Evolutionary conservation across 2,797 vertebrate genomes (phyloP).

Genomic region (Diplodus sargus): DNA sequence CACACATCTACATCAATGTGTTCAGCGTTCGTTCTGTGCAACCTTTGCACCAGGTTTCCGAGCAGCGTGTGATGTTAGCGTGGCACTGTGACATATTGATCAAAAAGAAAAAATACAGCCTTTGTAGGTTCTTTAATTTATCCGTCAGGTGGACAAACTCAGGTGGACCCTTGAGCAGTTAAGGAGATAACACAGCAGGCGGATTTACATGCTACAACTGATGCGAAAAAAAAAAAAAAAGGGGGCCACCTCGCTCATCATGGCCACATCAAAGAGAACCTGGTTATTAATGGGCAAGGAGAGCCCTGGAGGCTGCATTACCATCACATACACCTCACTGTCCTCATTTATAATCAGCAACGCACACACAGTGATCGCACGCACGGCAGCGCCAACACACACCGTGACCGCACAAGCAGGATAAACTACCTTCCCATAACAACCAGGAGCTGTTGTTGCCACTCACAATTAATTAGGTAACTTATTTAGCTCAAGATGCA

Average conservation of each 20-base stretch:
- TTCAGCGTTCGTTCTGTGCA: not conserved
- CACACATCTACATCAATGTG: not conserved
- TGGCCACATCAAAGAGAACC: conserved; percentile 83
- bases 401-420: conserved; percentile 50
- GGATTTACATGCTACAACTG: conserved; percentile 80
- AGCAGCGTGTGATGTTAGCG: not conserved
- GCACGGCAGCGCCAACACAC: conserved; percentile 30
- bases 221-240: conserved; percentile 80
- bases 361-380: conserved; percentile 41
- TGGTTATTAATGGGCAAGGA: conserved; percentile 79
- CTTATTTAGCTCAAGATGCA: conserved; percentile 83
- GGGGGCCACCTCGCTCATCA: conserved; percentile 64
- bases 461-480: conserved; percentile 81
- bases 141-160: conserved; percentile 68
- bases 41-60: not conserved
- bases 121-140: conserved; percentile 55
- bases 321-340: conserved; percentile 63
- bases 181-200: conserved; percentile 80
- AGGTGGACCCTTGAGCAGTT: conserved; percentile 79
- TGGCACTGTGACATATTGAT: conserved; percentile 20
- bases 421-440: conserved; percentile 73
- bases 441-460: conserved; percentile 75
- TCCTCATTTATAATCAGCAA: conserved; percentile 61
- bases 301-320: conserved; percentile 75
- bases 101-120: conserved; percentile 43